Evolutionary conservation across 2,888 invertebrate species (phyloP).

Genomic region (Lithophane ornitopus): DNA sequence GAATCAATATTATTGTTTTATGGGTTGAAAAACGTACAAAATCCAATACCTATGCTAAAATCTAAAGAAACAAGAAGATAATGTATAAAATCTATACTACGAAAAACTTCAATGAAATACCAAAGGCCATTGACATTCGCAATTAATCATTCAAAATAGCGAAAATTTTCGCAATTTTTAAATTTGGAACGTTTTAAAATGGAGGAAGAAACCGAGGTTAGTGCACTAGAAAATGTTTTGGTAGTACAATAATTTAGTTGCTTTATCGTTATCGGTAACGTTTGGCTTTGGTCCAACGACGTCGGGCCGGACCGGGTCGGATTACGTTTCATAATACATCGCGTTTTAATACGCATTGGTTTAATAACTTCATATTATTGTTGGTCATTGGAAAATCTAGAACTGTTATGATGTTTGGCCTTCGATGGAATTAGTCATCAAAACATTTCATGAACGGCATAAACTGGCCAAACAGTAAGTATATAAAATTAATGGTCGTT

Average conservation of each 20-base stretch:
- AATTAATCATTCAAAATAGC: slow-evolving; percentile 10
- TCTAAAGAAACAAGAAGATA: neutral
- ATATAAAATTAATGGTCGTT: neutral
- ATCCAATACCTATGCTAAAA: neutral
- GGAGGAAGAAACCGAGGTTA: slow-evolving; percentile 65
- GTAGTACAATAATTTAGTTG: slow-evolving; percentile 57
- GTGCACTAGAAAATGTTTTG: slow-evolving; percentile 53
- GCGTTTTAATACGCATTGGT: slow-evolving; percentile 52
- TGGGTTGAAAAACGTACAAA: neutral
- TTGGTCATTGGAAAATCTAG: slow-evolving; percentile 8
- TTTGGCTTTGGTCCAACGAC: slow-evolving; percentile 62
- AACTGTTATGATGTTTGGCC: slow-evolving; percentile 12
- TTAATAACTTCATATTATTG: slow-evolving; percentile 41
- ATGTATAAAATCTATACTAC: neutral
- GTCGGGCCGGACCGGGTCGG: slow-evolving; percentile 24
- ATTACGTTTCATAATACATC: slow-evolving; percentile 56
- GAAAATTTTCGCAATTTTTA: slow-evolving; percentile 14
- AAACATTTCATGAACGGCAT: neutral
- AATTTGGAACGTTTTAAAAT: slow-evolving; percentile 26
- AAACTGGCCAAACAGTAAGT: neutral
- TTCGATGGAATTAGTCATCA: neutral
- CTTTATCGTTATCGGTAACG: slow-evolving; percentile 57
- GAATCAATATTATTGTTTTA: neutral
- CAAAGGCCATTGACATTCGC: slow-evolving; percentile 41
- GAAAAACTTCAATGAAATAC: slow-evolving; percentile 33